Evolutionary conservation across 2,113 vertebrate species (phyloP), one percentile per base, ranked within the genome.

Genomic region (Scatophagus argus): DNA sequence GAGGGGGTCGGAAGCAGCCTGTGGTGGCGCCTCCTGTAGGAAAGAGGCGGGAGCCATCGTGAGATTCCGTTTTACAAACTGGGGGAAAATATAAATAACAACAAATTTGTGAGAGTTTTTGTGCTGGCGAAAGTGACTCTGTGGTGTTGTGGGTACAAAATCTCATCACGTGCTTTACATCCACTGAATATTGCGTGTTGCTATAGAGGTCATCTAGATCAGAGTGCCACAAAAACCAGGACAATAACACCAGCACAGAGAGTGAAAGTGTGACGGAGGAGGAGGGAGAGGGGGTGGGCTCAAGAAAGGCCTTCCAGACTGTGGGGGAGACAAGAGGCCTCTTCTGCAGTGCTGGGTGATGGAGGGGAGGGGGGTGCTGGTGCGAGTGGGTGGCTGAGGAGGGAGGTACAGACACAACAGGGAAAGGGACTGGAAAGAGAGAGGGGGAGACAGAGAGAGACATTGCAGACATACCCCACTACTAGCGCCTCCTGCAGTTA

Each of bases 401-500:
- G 65, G 52, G 60, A 3, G 64, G 38, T 21, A 38, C 16, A 41
- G 46, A 41, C 55, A 51, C 54, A 68, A 62, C 27, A 14, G 19
- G 25, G 21, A 38, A 66, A 58, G 36, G 63, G 70, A 12, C 13
- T 29, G 31, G 13, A 47, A 25, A 29, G 38, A 16, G 51, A 38
- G 54, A 12, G 27, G 2, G 46, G 29, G 44, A 23, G 44, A 27
- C 8, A 27, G 36, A 46, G 61, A 47, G 77, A 38, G 63, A 62
- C 46, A 46, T 69, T 71, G 38, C 47, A 52, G 59, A 52, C 29
- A 8, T 58, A 47, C 39, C 21, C 75, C 27, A 27, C 74, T 32
- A 17, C 38, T 41, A 76, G 81, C 59, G 73, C 87, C 90, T 80
- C 79, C 87, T 88, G 82, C 88, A 60, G 86, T 51, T 11, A 5